These are phyloP conservation scores for Sylvia borin DNA, from an alignment of 2,797 vertebrate species.

Conservation along the genomic window DNA sequence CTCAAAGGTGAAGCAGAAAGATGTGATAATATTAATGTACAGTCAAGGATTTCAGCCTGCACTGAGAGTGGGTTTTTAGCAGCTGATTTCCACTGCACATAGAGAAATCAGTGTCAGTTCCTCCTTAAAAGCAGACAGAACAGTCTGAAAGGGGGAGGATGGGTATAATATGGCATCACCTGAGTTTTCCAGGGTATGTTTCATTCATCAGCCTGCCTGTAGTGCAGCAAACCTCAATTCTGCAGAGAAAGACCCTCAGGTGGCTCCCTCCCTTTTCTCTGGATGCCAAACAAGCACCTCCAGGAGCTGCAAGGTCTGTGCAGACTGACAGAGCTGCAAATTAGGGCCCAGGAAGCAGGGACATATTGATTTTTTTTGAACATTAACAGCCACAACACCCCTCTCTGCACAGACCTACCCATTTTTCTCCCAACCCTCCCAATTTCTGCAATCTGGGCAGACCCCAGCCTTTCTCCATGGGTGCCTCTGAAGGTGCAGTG, in stretches of 20 bases:
- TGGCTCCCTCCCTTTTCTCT: not conserved
- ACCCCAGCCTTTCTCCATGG: not conserved
- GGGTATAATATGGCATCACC: not conserved
- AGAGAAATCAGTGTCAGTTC: not conserved
- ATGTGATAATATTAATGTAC: accelerated
- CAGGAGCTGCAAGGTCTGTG: not conserved
- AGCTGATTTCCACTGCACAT: not conserved
- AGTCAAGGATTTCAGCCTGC: not conserved
- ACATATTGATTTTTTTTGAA: not conserved
- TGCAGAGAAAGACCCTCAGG: not conserved
- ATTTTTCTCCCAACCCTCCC: not conserved
- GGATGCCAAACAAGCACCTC: not conserved
- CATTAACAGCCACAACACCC: not conserved
- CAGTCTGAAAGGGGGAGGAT: not conserved
- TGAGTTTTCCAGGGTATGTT: not conserved
- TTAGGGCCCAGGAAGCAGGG: not conserved
- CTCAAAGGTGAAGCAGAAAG: not conserved
- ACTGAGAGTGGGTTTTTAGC: not conserved
- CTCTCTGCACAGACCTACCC: not conserved
- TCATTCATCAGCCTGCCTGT: not conserved
- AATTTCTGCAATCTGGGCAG: not conserved
- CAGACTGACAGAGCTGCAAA: not conserved
- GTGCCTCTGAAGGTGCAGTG: not conserved
- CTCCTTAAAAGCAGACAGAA: not conserved
- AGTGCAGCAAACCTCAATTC: not conserved